Conservation (phyloP, 92 coral and sea anemone genomes). For the Virgularia gustaviana region DNA sequence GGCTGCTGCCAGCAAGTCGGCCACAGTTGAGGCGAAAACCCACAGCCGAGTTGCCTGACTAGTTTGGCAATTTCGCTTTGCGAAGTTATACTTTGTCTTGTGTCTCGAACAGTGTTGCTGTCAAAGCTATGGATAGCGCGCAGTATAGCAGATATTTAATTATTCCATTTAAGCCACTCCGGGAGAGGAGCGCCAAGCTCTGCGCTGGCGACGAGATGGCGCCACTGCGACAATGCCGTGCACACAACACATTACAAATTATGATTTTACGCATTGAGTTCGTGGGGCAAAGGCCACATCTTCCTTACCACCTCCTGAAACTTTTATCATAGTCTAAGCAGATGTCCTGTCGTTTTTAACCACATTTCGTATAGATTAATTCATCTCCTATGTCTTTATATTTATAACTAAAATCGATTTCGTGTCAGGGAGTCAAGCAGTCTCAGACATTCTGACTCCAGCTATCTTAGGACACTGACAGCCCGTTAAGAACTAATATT, state of each 20-base stretch:
- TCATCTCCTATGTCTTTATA: constrained; percentile 13
- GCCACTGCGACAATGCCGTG: constrained; percentile 70
- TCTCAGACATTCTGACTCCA: constrained; percentile 42
- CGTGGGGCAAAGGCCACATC: constrained; percentile 24
- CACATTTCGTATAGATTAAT: constrained; percentile 21
- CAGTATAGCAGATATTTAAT: constrained; percentile 47
- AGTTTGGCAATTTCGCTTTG: no score
- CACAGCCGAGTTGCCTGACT: no score
- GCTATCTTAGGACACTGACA: constrained; percentile 36
- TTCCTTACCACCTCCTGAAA: constrained; percentile 16
- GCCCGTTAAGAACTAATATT: constrained; percentile 32
- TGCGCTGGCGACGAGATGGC: constrained; percentile 89
- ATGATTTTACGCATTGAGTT: constrained; percentile 44
- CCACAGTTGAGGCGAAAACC: not conserved
- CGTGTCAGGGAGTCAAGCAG: constrained; percentile 28
- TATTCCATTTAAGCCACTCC: constrained; percentile 70
- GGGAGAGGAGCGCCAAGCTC: constrained; percentile 63
- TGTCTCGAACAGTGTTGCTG: not conserved
- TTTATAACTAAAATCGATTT: constrained; percentile 13
- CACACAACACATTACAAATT: constrained; percentile 86
- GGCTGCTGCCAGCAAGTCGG: not conserved
- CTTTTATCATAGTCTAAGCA: constrained; percentile 37
- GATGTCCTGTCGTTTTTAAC: constrained; percentile 35
- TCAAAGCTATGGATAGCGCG: constrained; percentile 10
- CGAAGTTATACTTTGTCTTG: no score